Evolutionary conservation across 2,797 vertebrate species (phyloP), one percentile per base, ranked within the genome.

Genomic region (Sebastes hubbsi): DNA sequence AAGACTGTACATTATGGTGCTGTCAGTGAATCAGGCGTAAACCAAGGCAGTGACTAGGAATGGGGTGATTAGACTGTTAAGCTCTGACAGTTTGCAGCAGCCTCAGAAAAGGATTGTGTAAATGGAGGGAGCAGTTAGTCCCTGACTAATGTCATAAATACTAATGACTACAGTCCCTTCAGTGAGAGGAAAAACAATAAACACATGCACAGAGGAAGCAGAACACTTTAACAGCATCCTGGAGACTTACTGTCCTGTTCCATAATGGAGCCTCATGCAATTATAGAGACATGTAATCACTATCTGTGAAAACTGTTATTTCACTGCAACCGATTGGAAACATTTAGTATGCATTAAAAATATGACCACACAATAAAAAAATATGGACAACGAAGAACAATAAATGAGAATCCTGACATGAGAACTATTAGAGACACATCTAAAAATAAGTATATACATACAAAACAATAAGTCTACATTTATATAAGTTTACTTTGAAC

Each of bases 1-100:
- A 91, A 89, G 78, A 77, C 71, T 89, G 78, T 84, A 89, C 85
- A 89, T 80, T 4, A 42, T 32, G 46, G 25, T n/a, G 68, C 6
- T 13, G 38, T 24, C 16, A 49, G 59, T 42, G 16, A 54, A 54
- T 34, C 13, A 22, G 69, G 34, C 66, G 54, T 49, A 56, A 75
- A 78, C 60, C 63, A 30, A 34, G 61, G 12, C 54, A 42, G 30
- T 1, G 36, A 54, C 8, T 12, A 56, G 64, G 68, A 69, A 2
- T 25, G 36, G 18, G 49, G 60, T 2, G 1, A 58, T 52, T 18
- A 61, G 0, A 13, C 64, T 9, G 52, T 42, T 42, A 42, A 42
- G 25, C 36, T 79, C 10, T 29, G 71, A 49, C 32, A 30, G 9
- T 81, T 59, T 49, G 29, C 77, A 64, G 27, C 11, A 18, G 32